These are phyloP conservation scores for Microctonus hyperodae DNA, from an alignment of 2,888 invertebrate genomes.

Conservation along the genomic window DNA sequence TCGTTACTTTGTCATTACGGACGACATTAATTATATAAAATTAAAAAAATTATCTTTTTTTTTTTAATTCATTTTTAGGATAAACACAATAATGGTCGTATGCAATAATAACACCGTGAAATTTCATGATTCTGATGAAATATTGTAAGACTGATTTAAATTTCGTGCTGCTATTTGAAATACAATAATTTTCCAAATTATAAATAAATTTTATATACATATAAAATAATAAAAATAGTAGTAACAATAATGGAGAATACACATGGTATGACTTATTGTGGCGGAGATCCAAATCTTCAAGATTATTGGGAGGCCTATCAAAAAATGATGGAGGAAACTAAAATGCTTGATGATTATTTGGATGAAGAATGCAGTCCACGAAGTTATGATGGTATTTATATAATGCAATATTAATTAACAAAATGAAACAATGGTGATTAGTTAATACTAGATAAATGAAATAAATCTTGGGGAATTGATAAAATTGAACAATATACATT, in stretches of 20 bases:
- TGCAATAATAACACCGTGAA: neutral
- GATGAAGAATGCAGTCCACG: constrained; percentile 68
- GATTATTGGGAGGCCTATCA: constrained; percentile 75
- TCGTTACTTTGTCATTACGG: neutral
- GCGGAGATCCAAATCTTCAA: constrained; percentile 65
- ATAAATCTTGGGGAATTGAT: neutral
- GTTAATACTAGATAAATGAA: too few species aligned
- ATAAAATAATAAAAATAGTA: constrained; percentile 20
- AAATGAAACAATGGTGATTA: too few species aligned
- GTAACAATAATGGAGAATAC: constrained; percentile 53
- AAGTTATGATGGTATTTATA: constrained; percentile 54
- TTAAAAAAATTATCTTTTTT: neutral
- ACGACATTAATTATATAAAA: neutral
- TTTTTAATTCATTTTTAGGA: neutral
- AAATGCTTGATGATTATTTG: constrained; percentile 67
- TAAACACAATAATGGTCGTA: neutral
- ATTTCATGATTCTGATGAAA: neutral
- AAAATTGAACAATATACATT: neutral
- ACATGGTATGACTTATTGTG: constrained; percentile 51
- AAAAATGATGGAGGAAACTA: constrained; percentile 68
- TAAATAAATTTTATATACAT: constrained; percentile 22
- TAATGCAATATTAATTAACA: too few species aligned
- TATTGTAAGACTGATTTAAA: neutral
- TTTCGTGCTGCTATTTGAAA: constrained; percentile 7
- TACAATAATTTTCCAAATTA: neutral